Conservation (phyloP, 1,140 invertebrate genomes). For the Micrasema minimum region DNA sequence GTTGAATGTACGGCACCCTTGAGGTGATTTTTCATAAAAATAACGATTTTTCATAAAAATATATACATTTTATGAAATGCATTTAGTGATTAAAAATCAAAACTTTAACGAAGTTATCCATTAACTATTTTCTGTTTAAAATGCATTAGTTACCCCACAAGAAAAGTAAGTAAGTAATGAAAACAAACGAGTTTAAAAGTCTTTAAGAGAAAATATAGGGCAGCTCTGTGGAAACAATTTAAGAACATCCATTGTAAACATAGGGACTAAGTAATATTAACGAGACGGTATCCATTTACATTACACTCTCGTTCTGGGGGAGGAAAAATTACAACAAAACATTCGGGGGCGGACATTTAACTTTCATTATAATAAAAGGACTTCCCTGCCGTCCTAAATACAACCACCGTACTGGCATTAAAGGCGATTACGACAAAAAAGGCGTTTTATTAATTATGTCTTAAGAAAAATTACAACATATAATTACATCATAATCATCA, state of each 20-base stretch:
- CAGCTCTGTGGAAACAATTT: conserved; percentile 11
- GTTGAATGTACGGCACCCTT: too few relatives aligned
- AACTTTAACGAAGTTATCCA: too few relatives aligned
- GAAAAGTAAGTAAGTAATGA: conserved; percentile 1
- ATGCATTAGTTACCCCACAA: neutral
- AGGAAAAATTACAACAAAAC: conserved; percentile 42
- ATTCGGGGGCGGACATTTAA: conserved; percentile 14
- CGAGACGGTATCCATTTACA: conserved; percentile 43
- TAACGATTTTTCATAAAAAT: too few relatives aligned
- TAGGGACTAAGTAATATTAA: conserved; percentile 23
- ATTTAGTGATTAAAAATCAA: too few relatives aligned
- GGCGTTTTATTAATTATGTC: too few relatives aligned
- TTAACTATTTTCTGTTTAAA: neutral
- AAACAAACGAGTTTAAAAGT: neutral
- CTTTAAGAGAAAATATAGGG: conserved; percentile 3
- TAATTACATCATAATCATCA: too few relatives aligned
- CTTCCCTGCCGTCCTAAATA: too few relatives aligned
- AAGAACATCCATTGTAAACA: conserved; percentile 26
- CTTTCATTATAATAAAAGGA: conserved; percentile 34
- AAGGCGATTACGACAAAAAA: too few relatives aligned
- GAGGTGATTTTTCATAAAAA: too few relatives aligned
- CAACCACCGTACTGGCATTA: too few relatives aligned
- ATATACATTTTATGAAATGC: too few relatives aligned
- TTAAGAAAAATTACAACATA: too few relatives aligned
- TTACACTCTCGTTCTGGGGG: neutral